Evolutionary conservation across 2,113 vertebrate genomes (phyloP), one percentile per base, ranked within the genome.

Genomic region (Numenius arquata): DNA sequence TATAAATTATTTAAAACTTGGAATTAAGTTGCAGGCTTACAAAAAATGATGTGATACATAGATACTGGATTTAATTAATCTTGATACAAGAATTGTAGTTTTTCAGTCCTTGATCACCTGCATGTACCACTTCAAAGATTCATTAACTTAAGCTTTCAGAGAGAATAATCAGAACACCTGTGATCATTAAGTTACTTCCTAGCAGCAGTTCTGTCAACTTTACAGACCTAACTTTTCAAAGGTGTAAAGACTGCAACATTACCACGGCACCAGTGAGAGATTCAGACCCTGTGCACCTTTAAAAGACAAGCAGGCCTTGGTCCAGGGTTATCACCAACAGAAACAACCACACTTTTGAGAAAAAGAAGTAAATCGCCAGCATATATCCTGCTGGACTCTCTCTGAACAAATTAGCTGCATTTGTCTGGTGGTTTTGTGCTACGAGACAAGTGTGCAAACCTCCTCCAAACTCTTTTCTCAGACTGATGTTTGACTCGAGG

Each of bases 111-210:
- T 85, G 68, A 94, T 95, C 87, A 94, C 66, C 62, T 36, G 58
- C 71, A 92, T 89, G 94, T 95, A 76, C 58, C 4, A 88, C 96
- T 93, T 95, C 86, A 93, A 90, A 95, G 87, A 87, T 65, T 90
- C 90, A 95, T 95, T 91, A 94, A 78, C 65, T 95, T 84, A 58
- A 43, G 78, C 85, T 95, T 93, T 94, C 93, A 89, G 80, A 92
- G 92, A 62, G 95, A 94, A 88, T 91, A 96, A 95, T 93, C 90
- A 82, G 61, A 90, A 93, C 86, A 95, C 71, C 87, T 94, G 87
- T 66, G 74, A 95, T 89, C 89, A 71, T 78, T 88, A 89, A 70
- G 84, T 76, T 85, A 65, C 77, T 85, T 93, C 53, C 58, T 77
- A 94, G 89, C 68, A 87, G 73, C 29, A 95, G 34, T 52, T 77